Evolutionary conservation across 2,113 vertebrate genomes (phyloP).

Genomic region (Oxyura jamaicensis): DNA sequence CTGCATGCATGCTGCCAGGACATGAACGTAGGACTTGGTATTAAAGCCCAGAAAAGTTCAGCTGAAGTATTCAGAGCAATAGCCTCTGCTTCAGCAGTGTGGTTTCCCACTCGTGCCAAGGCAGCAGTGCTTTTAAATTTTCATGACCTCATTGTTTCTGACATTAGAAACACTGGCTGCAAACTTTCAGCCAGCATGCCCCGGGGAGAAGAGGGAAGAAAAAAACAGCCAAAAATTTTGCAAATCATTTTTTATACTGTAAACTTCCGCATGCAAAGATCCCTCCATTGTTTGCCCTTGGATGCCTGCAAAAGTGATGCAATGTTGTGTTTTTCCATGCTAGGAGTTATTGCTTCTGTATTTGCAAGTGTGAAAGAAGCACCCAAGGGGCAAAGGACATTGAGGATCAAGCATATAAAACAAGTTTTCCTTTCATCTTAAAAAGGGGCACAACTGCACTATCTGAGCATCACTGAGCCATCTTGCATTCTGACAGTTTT

Average conservation of each 20-base stretch:
- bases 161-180: background rate
- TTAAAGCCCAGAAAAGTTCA: background rate
- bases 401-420: background rate
- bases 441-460: background rate
- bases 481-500: background rate
- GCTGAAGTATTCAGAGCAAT: background rate
- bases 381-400: background rate
- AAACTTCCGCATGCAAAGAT: background rate
- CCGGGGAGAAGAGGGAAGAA: background rate
- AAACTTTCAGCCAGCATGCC: background rate
- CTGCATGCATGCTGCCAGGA: background rate
- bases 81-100: background rate
- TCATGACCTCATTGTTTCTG: background rate
- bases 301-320: background rate
- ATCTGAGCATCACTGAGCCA: background rate
- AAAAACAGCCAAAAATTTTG: background rate
- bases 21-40: fast-evolving
- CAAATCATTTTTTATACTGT: background rate
- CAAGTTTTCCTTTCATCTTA: background rate
- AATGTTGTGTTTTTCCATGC: background rate
- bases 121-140: background rate
- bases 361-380: background rate
- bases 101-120: background rate
- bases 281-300: background rate
- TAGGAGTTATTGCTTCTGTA: fast-evolving